Evolutionary conservation across 2,113 vertebrate genomes (phyloP).

Genomic region (Hippocampus barbouri): DNA sequence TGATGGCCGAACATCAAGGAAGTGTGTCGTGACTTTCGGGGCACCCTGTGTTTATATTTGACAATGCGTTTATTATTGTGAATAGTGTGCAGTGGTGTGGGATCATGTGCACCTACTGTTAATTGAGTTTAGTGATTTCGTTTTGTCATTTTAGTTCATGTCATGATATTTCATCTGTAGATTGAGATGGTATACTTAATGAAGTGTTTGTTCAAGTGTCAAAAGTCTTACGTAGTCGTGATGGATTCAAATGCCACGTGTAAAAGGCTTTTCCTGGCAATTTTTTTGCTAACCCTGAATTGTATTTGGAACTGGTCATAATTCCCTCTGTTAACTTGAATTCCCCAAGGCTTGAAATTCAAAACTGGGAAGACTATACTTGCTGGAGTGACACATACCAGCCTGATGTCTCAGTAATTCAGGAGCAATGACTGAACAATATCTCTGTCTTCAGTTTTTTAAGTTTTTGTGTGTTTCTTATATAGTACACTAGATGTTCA

Average conservation of each 20-base stretch:
- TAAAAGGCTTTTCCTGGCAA: background rate
- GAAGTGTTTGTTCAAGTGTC: background rate
- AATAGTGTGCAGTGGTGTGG: too few species aligned
- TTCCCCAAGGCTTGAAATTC: background rate
- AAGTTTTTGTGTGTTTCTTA: background rate
- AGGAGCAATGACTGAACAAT: background rate
- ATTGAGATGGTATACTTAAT: background rate
- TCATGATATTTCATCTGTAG: background rate
- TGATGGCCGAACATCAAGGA: too few species aligned
- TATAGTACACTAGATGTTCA: background rate
- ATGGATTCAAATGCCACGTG: background rate
- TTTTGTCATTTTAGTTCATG: too few species aligned
- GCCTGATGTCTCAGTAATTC: background rate
- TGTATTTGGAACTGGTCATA: background rate
- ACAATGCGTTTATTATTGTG: too few species aligned
- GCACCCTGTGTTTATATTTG: too few species aligned
- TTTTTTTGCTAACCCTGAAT: background rate
- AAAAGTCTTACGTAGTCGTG: background rate
- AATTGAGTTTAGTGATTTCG: too few species aligned
- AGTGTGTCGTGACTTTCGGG: too few species aligned
- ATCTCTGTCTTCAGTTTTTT: background rate
- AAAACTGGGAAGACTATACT: background rate
- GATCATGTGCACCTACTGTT: too few species aligned
- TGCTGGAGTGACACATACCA: background rate
- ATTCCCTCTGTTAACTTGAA: slow-evolving; percentile 3